Conservation (phyloP, 2,113 vertebrate genomes). For the Elachura formosa region DNA sequence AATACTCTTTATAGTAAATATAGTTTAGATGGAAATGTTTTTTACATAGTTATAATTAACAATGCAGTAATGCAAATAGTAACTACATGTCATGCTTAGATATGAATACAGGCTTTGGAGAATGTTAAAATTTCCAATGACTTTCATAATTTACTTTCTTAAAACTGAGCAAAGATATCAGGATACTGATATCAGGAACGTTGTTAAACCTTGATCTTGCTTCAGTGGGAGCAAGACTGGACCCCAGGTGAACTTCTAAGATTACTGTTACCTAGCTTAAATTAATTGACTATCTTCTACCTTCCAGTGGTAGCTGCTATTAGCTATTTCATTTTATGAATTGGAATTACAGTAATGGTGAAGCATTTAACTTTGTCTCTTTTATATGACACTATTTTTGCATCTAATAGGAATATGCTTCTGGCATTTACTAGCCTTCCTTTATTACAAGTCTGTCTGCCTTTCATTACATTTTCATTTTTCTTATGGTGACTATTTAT, state of each 20-base stretch:
- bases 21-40: not conserved
- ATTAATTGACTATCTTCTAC: not conserved
- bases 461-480: conserved; percentile 33
- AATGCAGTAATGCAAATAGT: not conserved
- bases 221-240: not conserved
- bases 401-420: conserved; percentile 1
- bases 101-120: not conserved
- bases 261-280: not conserved
- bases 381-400: conserved; percentile 27
- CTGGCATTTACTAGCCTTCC: not conserved
- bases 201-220: not conserved
- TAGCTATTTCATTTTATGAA: conserved; percentile 1
- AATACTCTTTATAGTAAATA: not conserved
- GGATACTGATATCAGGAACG: not conserved
- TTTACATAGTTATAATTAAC: conserved; percentile 3
- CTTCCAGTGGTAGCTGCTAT: not conserved
- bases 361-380: conserved; percentile 19
- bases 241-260: not conserved
- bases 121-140: not conserved
- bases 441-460: not conserved
- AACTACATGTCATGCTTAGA: not conserved
- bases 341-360: conserved; percentile 11
- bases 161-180: not conserved
- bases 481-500: conserved; percentile 32
- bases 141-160: not conserved